phyloP scores from a whole-genome alignment of 1,140 invertebrate species.

The Tenebrio molitor region DNA sequence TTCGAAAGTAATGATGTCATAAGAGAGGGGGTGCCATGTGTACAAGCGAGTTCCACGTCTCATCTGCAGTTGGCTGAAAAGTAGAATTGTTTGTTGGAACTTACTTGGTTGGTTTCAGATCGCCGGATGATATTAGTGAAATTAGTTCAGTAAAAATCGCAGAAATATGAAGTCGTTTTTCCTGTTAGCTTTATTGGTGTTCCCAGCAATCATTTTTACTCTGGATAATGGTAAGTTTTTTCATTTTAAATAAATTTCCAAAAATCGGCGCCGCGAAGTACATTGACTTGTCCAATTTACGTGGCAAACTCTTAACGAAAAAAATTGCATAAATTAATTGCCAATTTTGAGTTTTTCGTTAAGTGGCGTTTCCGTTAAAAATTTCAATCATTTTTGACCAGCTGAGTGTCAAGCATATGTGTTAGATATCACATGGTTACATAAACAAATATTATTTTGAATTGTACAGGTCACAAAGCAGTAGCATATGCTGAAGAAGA shows the following conservation, averaged over 20 bases:
- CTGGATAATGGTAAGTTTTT: slow-evolving; percentile 70
- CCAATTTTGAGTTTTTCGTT: too few species aligned
- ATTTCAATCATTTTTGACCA: too few species aligned
- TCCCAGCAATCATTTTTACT: slow-evolving; percentile 72
- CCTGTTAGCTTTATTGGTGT: slow-evolving; percentile 70
- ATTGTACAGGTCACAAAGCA: slow-evolving; percentile 71
- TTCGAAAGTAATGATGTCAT: slow-evolving; percentile 29
- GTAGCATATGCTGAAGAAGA: slow-evolving; percentile 80
- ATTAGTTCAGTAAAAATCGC: slow-evolving; percentile 24
- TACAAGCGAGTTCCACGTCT: slow-evolving; percentile 59
- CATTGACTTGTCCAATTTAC: slow-evolving; percentile 51
- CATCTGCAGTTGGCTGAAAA: slow-evolving; percentile 49
- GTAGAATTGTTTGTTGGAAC: slow-evolving; percentile 35
- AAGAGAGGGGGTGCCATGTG: slow-evolving; percentile 57
- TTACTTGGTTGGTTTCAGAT: slow-evolving; percentile 34
- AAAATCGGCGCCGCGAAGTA: neutral
- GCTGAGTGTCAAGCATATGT: slow-evolving; percentile 11
- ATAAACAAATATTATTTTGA: neutral
- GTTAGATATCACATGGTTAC: neutral
- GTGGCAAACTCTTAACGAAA: slow-evolving; percentile 50
- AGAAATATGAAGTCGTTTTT: slow-evolving; percentile 71
- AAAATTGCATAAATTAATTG: neutral
- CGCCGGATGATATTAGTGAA: slow-evolving; percentile 33
- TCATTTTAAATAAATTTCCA: slow-evolving; percentile 44
- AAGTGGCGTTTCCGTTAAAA: neutral